Evolutionary conservation across 1,140 invertebrate species (phyloP), one percentile per base, ranked within the genome.

Genomic region (Plectrocnemia conspersa): DNA sequence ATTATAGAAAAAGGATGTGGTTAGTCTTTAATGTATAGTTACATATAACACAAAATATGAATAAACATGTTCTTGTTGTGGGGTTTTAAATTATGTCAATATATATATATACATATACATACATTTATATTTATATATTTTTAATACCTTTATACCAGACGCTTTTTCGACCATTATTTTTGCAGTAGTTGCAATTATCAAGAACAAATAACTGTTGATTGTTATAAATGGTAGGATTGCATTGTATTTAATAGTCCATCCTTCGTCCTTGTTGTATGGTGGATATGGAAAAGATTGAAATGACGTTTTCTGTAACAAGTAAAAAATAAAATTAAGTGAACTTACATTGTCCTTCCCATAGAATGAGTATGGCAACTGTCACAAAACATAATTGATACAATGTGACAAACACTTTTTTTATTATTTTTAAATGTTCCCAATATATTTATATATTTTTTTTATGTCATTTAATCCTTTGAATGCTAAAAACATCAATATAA

Each of bases 141-240:
- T 45, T 22, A 22, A 46, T 38, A 55, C 59, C 38, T 53, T 62
- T 1, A 58, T 62, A 19, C 56, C 55, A 1, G 52, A 52, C 29
- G 23, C 41, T 27, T 58, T 55, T 22, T 58, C 53, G 4, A 15
- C 10, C 4, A 58, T n/a, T 5, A 58, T 36, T 3, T 36, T 18
- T 21, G 19, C 38, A 6, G 56, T 35, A n/a, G 38, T 42, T 9
- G 32, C 15, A 1, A 58, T 15, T 42, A 55, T 29, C 15, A 36
- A 6, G 13, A 48, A 15, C 15, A 55, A 36, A 33, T 35, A 52
- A 15, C 47, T 25, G 36, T 40, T 23, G 2, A 52, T 22, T 0
- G 27, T 25, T 1, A 46, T n/a, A 22, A 48, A 1, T 7, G 59
- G 52, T 5, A 58, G 10, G 5, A 61, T 25, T 3, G 19, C 5